phyloP scores from a whole-genome alignment of 2,888 invertebrate species.

The Corbicula japonica region DNA sequence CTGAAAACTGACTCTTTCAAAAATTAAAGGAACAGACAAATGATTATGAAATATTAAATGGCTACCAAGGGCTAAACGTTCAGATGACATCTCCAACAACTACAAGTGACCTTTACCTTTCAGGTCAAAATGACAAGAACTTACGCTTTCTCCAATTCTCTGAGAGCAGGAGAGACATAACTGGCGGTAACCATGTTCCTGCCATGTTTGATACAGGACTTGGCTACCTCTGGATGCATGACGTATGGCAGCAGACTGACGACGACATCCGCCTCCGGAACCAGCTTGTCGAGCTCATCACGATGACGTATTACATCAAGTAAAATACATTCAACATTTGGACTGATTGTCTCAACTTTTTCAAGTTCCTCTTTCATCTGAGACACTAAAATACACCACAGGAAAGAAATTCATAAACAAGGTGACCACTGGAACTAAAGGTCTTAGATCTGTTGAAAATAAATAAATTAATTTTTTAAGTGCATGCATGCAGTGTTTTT shows the following conservation, averaged over 20 bases:
- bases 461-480: no score
- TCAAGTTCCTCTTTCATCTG: slow-evolving; percentile 96
- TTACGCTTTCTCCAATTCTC: slow-evolving; percentile 92
- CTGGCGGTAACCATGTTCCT: slow-evolving; percentile 99
- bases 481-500: no score
- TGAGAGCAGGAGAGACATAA: slow-evolving; percentile 95
- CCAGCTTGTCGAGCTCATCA: slow-evolving; percentile 91
- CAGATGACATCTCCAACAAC: no score
- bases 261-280: slow-evolving; percentile 89
- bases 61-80: no score
- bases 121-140: slow-evolving; percentile 80
- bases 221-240: slow-evolving; percentile 94
- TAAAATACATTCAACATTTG: slow-evolving; percentile 91
- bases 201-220: slow-evolving; percentile 93
- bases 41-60: no score
- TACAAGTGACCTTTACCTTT: no score
- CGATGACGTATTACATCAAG: slow-evolving; percentile 92
- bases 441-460: no score
- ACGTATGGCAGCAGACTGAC: slow-evolving; percentile 95
- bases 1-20: no score
- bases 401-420: no score
- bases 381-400: slow-evolving; percentile 88
- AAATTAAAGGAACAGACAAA: no score
- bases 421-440: no score
- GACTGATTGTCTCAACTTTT: slow-evolving; percentile 91